Percentiles rank a stretch among this genome's conserved stretches.
Conservation (phyloP, 2,888 invertebrate species). For the Ferrisia virgata region DNA sequence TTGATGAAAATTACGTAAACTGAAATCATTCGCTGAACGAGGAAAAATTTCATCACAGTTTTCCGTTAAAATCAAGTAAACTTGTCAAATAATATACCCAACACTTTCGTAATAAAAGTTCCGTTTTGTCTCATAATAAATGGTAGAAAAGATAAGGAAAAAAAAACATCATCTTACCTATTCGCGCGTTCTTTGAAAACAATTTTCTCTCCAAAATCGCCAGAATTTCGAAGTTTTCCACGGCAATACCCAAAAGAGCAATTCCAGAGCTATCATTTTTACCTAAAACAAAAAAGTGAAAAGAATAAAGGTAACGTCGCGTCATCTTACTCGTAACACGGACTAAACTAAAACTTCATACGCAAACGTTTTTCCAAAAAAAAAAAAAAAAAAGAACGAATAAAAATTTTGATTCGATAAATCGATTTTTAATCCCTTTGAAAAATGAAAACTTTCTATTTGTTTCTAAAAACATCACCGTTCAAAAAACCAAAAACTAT, state of each 20-base stretch:
- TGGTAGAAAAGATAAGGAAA: too few species aligned
- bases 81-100: too few species aligned
- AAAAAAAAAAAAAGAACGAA: too few species aligned
- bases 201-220: too few species aligned
- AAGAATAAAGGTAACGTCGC: background rate
- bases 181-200: background rate
- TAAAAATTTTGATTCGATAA: background rate
- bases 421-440: background rate
- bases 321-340: too few species aligned
- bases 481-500: background rate
- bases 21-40: too few species aligned
- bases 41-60: too few species aligned
- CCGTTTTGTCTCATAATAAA: too few species aligned
- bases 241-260: background rate
- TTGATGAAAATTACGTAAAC: too few species aligned
- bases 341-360: background rate
- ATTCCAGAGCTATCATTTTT: background rate
- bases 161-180: background rate
- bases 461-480: background rate
- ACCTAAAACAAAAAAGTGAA: background rate
- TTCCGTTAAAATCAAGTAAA: too few species aligned
- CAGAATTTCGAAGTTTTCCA: background rate
- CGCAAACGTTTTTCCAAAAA: background rate
- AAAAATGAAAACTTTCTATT: background rate
- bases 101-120: too few species aligned